Percentiles rank a stretch among this genome's conserved stretches.
phyloP scores from a whole-genome alignment of 2,797 vertebrate genomes.

The Phaenicophaeus curvirostris region DNA sequence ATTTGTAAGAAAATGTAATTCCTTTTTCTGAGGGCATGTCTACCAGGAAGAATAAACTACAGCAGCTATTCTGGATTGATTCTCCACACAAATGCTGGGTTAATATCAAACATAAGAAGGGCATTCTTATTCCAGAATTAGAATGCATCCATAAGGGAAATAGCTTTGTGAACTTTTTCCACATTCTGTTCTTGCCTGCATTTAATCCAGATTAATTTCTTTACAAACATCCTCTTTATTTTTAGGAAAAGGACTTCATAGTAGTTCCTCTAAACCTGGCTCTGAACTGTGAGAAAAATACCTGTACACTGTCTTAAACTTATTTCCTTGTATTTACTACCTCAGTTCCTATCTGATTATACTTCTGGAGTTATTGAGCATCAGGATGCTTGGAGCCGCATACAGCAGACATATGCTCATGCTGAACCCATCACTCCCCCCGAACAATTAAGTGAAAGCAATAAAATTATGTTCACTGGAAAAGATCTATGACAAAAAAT shows the following conservation, averaged over 20 bases:
- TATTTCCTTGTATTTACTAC: not conserved
- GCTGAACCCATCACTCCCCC: not conserved
- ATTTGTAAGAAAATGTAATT: slow-evolving; percentile 34
- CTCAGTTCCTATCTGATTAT: not conserved
- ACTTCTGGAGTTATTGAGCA: not conserved
- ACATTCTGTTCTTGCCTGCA: not conserved
- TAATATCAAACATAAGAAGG: not conserved
- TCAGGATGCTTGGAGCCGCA: not conserved
- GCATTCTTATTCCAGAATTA: not conserved
- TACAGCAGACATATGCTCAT: not conserved
- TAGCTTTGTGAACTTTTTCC: not conserved
- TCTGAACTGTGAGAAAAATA: slow-evolving; percentile 8
- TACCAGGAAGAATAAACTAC: not conserved
- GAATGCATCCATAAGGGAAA: not conserved
- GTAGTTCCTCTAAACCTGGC: slow-evolving; percentile 6
- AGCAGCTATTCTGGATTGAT: not conserved
- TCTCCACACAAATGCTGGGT: not conserved
- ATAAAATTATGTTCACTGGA: not conserved
- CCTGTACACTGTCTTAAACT: not conserved
- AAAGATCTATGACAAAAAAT: not conserved
- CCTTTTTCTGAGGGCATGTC: not conserved
- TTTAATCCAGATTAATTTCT: slow-evolving; percentile 6
- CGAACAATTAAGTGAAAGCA: not conserved
- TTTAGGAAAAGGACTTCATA: not conserved
- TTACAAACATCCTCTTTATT: not conserved